Conservation (phyloP, 2,797 vertebrate species). For the Melanotaenia nigrans region DNA sequence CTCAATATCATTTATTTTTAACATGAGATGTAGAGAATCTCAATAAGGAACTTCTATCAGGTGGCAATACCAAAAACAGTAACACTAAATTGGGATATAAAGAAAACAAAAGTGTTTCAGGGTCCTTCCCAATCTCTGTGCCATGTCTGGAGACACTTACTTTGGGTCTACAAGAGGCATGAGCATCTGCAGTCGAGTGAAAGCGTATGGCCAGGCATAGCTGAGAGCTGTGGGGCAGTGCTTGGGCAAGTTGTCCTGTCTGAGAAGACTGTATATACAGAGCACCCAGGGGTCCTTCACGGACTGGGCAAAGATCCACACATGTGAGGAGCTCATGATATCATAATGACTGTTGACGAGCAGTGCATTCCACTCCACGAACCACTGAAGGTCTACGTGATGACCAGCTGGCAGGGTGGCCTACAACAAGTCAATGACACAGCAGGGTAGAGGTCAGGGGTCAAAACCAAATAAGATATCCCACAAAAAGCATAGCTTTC, state of each 20-base stretch:
- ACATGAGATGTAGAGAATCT: not conserved
- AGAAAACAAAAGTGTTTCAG: conserved; percentile 19
- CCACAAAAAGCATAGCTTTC: not conserved
- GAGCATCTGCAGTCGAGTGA: conserved; percentile 94
- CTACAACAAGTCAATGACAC: conserved; percentile 68
- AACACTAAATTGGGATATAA: conserved; percentile 4
- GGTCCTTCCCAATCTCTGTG: not conserved
- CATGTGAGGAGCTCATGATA: conserved; percentile 96
- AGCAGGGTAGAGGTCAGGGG: conserved; percentile 33
- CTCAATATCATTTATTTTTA: conserved; percentile 7
- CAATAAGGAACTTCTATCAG: conserved; percentile 23
- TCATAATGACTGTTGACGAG: conserved; percentile 96
- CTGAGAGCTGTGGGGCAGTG: conserved; percentile 95
- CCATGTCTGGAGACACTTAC: conserved; percentile 72
- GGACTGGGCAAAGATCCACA: conserved; percentile 97
- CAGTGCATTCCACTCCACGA: conserved; percentile 94
- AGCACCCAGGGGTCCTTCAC: conserved; percentile 98
- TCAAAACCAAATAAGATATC: conserved; percentile 10
- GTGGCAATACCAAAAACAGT: conserved; percentile 13
- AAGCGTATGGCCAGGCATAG: conserved; percentile 97
- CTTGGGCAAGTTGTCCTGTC: conserved; percentile 93
- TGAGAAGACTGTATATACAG: conserved; percentile 95
- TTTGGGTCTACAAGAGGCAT: conserved; percentile 97
- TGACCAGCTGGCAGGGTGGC: conserved; percentile 87
- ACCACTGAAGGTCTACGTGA: conserved; percentile 94